Evolutionary conservation across 2,797 vertebrate species (phyloP), one percentile per base, ranked within the genome.

Genomic region (Apodemus agrarius): DNA sequence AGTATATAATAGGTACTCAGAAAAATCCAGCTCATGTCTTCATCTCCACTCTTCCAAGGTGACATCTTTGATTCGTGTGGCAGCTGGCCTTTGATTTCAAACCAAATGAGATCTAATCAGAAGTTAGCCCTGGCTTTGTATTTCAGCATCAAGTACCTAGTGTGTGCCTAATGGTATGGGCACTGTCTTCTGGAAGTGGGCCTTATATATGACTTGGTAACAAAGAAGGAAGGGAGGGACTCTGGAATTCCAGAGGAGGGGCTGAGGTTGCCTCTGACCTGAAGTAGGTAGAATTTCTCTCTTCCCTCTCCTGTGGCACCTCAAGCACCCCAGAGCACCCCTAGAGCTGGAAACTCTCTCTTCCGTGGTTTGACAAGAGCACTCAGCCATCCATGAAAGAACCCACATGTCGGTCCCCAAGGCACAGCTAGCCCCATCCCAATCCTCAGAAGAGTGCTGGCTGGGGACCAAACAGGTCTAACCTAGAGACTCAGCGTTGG

Each of bases 61-160:
- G 34, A 74, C 14, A 29, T 37, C 72, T 82, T 88, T 16, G 80
- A 90, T 19, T 87, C 14, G 1, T 9, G 31, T 43, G 10, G 26
- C 21, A 74, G 83, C 59, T 85, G 34, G n/a, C 61, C 46, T 92
- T 75, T 83, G 43, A 40, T 92, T 90, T 81, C 19, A 79, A 93
- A 80, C 16, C 76, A 84, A 81, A 84, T 31, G 63, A 87, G 24
- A 78, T 40, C 34, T 22, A 85, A 61, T 69, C 11, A 57, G 59
- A 95, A 93, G 86, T 7, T n/a, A 40, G 2, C 17, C 11, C 1
- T 52, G 26, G 26, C 34, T 79, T 88, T 13, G 19, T 57, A 34
- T 49, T n/a, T 93, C n/a, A 46, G 63, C 83, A 83, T 69, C 57
- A 74, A 89, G 37, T 29, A 72, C 3, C 5, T 72, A 91, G 57